Base-by-base conservation (phyloP, 2,888 invertebrate genomes). In the Theristus sp. region DNA sequence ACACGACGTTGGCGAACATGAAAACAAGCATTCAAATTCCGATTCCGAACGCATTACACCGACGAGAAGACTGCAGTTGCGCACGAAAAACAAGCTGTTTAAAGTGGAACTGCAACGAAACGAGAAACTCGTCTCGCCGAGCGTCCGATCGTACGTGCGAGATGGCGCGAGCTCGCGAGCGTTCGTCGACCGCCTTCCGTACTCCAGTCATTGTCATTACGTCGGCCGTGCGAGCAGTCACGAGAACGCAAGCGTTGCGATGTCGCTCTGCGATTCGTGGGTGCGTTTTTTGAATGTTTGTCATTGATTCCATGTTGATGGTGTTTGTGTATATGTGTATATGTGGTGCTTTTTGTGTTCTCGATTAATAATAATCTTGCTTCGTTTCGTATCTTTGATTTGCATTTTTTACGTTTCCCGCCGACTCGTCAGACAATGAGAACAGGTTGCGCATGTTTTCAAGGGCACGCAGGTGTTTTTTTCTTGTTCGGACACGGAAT, bases 191-290 rank as follows among this genome's bases (percentile, higher is more conserved):
- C 17, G 3, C 52, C 52, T 52, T 6, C 52, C 52, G 3, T 6
- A 52, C 6, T n/a, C 10, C 56, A 58, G 63, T 52, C 62, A 67
- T 53, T 70, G 70, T 54, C 70, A 70, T 60, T 70, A 70, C 58
- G 60, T 62, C 17, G 67, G 67, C 31, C 56, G 31, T n/a, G 63
- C 68, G 25, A 29, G 59, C 27, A 59, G 61, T 17, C 66, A 67
- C 46, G 59, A 62, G 20, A 29, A 63, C 38, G 54, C 57, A 30
- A 59, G 52, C 30, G 31, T 26, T 22, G 59, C 55, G 29, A 24
- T 49, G 17, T 25, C 38, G 29, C 47, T 20, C 28, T 55, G 55
- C 28, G 6, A 55, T 26, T 6, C 10, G 6, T 25, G 3, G 22
- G 20, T 59, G 24, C n/a, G n/a, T n/a, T n/a, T n/a, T n/a, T n/a